Evolutionary conservation across 2,797 vertebrate species (phyloP).

Genomic region (Lepilemur septentrionalis): DNA sequence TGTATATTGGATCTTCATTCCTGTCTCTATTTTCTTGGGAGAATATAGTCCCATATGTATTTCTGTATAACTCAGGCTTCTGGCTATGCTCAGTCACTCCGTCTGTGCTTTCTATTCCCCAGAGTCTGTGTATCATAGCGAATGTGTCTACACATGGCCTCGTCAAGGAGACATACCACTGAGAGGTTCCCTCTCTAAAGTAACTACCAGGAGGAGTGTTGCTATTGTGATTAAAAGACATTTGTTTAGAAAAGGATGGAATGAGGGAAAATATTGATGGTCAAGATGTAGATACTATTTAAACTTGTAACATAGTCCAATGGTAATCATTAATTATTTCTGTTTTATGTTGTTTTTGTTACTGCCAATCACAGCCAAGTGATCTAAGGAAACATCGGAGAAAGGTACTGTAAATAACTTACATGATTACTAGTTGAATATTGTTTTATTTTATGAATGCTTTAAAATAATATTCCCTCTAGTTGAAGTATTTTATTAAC

Average conservation of each 20-base stretch:
- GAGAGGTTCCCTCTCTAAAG: background rate
- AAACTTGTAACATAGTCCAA: background rate
- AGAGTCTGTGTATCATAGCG: background rate
- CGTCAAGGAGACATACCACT: background rate
- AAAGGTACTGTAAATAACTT: conserved; percentile 89
- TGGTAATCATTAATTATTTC: conserved; percentile 69
- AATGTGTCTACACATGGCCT: no score
- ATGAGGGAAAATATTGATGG: background rate
- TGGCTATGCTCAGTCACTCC: background rate
- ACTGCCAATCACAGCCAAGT: conserved; percentile 91
- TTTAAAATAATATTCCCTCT: background rate
- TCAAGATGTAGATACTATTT: background rate
- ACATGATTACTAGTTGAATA: background rate
- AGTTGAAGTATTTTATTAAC: background rate
- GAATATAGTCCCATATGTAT: background rate
- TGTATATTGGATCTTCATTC: background rate
- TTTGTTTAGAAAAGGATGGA: background rate
- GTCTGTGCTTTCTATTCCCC: background rate
- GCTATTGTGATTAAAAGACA: background rate
- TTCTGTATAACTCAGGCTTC: background rate
- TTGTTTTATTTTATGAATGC: background rate
- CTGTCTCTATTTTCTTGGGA: background rate
- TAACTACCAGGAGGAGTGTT: background rate
- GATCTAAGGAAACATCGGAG: conserved; percentile 98
- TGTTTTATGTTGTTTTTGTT: conserved; percentile 74